Conservation (phyloP, 1,140 invertebrate species). For the Gonioctena quinquepunctata region DNA sequence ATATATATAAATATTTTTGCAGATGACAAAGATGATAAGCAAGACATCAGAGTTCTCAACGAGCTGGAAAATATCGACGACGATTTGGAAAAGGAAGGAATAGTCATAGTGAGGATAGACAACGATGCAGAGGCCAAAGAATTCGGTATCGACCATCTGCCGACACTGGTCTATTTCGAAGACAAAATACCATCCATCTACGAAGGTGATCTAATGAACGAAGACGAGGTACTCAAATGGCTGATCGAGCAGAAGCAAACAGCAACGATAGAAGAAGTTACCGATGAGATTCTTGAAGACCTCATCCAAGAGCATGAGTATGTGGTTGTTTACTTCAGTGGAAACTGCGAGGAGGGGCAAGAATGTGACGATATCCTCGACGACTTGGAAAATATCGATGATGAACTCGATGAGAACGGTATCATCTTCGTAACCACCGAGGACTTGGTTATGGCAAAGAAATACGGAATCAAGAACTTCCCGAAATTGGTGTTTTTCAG, state of each 20-base stretch:
- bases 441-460: constrained; percentile 79
- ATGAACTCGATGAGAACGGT: constrained; percentile 89
- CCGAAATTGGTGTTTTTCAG: constrained; percentile 88
- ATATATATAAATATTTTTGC: too few species aligned
- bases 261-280: constrained; percentile 93
- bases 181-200: constrained; percentile 90
- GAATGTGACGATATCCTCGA: constrained; percentile 82
- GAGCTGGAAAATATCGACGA: constrained; percentile 93
- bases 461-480: constrained; percentile 82
- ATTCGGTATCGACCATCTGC: constrained; percentile 87
- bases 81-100: constrained; percentile 86
- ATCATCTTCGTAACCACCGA: constrained; percentile 94
- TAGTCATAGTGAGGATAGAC: constrained; percentile 87
- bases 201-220: constrained; percentile 88
- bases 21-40: constrained; percentile 90
- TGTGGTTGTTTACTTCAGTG: constrained; percentile 92
- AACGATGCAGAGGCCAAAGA: constrained; percentile 87
- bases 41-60: constrained; percentile 84
- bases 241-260: constrained; percentile 87
- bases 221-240: constrained; percentile 90
- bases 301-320: constrained; percentile 91
- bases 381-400: constrained; percentile 90
- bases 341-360: constrained; percentile 84
- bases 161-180: constrained; percentile 88
- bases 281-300: constrained; percentile 85